Evolutionary conservation across 2,888 invertebrate genomes (phyloP).

Genomic region (Ceratothoa steindachneri): DNA sequence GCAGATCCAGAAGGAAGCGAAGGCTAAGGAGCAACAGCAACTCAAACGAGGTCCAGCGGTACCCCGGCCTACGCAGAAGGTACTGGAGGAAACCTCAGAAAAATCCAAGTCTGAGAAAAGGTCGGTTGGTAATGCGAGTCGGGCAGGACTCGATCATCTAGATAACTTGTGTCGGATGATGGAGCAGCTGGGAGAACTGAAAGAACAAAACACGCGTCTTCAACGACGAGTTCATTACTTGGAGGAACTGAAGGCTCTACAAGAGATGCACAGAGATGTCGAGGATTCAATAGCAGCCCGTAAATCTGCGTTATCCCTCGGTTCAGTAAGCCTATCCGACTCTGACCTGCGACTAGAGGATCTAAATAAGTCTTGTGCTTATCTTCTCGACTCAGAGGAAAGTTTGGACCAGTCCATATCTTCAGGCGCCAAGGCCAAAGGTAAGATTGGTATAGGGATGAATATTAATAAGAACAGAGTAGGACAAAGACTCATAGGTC

Average conservation of each 20-base stretch:
- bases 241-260: conserved; percentile 66
- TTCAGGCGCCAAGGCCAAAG: conserved; percentile 48
- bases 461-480: no score
- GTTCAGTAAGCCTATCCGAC: conserved; percentile 29
- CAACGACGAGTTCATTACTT: conserved; percentile 67
- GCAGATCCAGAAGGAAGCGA: conserved; percentile 48
- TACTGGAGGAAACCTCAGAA: conserved; percentile 21
- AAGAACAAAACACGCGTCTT: conserved; percentile 67
- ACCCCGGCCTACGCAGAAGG: neutral
- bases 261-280: conserved; percentile 60
- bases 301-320: conserved; percentile 27
- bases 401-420: conserved; percentile 59
- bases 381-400: conserved; percentile 59
- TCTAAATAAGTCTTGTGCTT: conserved; percentile 1
- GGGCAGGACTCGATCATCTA: conserved; percentile 69
- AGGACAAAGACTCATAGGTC: no score
- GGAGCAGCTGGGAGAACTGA: conserved; percentile 68
- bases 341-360: conserved; percentile 33
- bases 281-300: conserved; percentile 18
- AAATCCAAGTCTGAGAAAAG: conserved; percentile 19
- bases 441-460: conserved; percentile 12
- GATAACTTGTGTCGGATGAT: conserved; percentile 72
- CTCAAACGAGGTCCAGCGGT: neutral
- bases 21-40: conserved; percentile 8
- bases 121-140: neutral